phyloP scores from a whole-genome alignment of 2,888 invertebrate species.

The Xanthia icteritia region DNA sequence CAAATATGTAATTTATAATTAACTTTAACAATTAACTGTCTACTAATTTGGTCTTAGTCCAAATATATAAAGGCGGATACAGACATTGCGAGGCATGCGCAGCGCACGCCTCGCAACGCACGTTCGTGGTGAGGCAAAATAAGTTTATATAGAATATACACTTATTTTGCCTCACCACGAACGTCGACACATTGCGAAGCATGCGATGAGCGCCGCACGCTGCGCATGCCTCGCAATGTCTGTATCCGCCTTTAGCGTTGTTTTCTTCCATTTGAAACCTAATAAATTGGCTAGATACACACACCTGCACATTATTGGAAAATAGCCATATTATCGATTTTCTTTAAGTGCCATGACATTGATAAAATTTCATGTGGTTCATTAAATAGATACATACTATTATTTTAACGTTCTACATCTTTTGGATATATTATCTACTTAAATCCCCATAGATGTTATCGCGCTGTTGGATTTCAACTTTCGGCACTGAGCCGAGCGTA shows the following conservation, averaged over 20 bases:
- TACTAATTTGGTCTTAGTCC: conserved; percentile 40
- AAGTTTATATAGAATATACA: too few relatives aligned
- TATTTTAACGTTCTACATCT: neutral
- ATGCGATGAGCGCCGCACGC: too few relatives aligned
- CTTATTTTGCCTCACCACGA: too few relatives aligned
- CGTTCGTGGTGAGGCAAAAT: too few relatives aligned
- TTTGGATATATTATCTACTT: neutral
- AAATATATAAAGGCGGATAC: conserved; percentile 6
- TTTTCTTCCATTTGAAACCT: conserved; percentile 32
- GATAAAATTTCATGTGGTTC: conserved; percentile 10
- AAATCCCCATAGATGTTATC: neutral
- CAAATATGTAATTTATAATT: conserved; percentile 20
- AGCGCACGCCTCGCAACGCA: too few relatives aligned
- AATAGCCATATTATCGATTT: conserved; percentile 50
- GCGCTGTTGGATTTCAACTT: neutral
- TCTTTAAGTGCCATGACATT: conserved; percentile 27
- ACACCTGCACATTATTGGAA: conserved; percentile 33
- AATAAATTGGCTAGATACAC: conserved; percentile 31
- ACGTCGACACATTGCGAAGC: too few relatives aligned
- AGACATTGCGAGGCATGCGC: too few relatives aligned
- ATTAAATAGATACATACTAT: too few relatives aligned
- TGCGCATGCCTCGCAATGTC: too few relatives aligned
- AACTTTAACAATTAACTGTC: conserved; percentile 9
- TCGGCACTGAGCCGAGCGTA: neutral
- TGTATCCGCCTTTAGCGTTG: neutral